Conservation (phyloP, 2,797 vertebrate species). For the Sebastes miniatus region DNA sequence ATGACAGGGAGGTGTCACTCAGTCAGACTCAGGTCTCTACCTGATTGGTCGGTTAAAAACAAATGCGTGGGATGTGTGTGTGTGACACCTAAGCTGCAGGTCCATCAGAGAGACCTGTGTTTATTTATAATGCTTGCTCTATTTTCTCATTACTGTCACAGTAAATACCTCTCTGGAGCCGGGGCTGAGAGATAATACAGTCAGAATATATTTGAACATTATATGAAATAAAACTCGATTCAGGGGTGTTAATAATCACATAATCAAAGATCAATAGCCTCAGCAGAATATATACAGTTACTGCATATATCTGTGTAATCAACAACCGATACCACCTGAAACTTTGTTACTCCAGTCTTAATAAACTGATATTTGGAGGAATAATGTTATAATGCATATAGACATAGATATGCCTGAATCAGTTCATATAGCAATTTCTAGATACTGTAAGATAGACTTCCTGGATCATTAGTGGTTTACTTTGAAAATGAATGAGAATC, state of each 20-base stretch:
- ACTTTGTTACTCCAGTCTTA: too few relatives aligned
- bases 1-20: neutral
- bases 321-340: too few relatives aligned
- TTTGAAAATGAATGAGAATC: neutral
- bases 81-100: constrained; percentile 18
- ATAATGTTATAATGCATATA: neutral
- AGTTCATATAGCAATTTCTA: neutral
- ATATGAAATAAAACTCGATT: neutral
- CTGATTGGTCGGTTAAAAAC: neutral
- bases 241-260: neutral
- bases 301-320: too few relatives aligned
- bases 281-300: neutral
- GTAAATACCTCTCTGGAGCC: neutral
- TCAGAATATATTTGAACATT: neutral
- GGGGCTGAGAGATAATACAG: neutral
- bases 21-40: neutral
- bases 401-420: neutral
- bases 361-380: neutral
- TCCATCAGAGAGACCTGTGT: constrained; percentile 2
- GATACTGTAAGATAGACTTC: neutral
- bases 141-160: constrained; percentile 7
- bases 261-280: neutral
- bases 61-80: constrained; percentile 7
- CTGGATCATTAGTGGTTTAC: neutral
- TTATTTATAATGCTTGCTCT: constrained; percentile 20